phyloP scores from a whole-genome alignment of 2,113 vertebrate genomes.

The Acrocephalus kingi region DNA sequence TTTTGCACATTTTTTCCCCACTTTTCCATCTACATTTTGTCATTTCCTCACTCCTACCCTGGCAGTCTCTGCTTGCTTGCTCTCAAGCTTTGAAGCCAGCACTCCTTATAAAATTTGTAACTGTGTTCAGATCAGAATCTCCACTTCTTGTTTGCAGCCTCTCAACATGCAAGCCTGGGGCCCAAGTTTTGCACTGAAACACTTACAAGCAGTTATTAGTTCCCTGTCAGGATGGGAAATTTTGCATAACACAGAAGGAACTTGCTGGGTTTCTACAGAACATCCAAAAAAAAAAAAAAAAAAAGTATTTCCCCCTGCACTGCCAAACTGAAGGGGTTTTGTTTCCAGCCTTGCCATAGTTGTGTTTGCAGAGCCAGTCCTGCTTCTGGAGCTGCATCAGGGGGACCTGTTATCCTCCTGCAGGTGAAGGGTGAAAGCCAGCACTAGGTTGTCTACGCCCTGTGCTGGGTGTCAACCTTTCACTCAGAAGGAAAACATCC shows the following conservation, averaged over 20 bases:
- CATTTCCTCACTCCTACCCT: background rate
- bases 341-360: background rate
- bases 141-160: background rate
- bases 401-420: background rate
- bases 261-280: background rate
- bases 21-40: background rate
- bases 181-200: background rate
- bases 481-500: rapidly evolving
- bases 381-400: background rate
- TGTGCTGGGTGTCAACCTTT: background rate
- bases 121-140: background rate
- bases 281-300: background rate
- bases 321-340: rapidly evolving
- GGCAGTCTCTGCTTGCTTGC: background rate
- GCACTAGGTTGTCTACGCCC: rapidly evolving
- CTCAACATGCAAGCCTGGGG: background rate
- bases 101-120: background rate
- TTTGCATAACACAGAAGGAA: slow-evolving; percentile 1
- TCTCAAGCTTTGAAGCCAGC: background rate
- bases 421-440: background rate
- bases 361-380: background rate
- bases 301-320: background rate
- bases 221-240: slow-evolving; percentile 29
- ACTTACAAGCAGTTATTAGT: background rate
- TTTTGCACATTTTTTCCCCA: background rate